Percentiles rank a stretch among this genome's conserved stretches.
Conservation (phyloP, 2,113 vertebrate genomes). For the Tetrax tetrax region DNA sequence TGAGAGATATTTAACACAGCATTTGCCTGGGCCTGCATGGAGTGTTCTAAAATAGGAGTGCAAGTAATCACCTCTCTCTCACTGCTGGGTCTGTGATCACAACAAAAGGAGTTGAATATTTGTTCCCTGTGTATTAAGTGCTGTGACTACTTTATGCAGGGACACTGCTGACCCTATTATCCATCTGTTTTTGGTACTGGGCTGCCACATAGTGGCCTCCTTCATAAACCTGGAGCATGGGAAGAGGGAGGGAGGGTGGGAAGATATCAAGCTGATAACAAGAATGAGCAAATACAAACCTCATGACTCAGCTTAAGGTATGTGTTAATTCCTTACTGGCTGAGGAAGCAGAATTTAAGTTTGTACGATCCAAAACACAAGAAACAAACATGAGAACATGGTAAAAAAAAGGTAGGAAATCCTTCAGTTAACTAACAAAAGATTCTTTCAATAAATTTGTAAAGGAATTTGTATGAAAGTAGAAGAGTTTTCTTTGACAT, state of each 20-base stretch:
- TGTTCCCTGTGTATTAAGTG: neutral
- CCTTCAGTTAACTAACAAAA: neutral
- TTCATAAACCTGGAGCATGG: neutral
- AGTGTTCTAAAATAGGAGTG: neutral
- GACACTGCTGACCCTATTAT: neutral
- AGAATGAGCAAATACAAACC: neutral
- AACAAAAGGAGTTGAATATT: neutral
- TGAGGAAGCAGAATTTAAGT: neutral
- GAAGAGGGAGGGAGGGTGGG: neutral
- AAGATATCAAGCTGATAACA: neutral
- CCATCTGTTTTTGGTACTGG: slow-evolving; percentile 11
- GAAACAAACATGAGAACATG: neutral
- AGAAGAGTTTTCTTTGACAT: neutral
- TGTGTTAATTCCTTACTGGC: neutral
- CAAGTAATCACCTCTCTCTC: neutral
- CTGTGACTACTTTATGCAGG: neutral
- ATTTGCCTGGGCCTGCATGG: neutral
- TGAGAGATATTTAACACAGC: neutral
- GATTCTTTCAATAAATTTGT: neutral
- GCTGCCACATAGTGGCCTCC: slow-evolving; percentile 44
- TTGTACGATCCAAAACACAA: neutral
- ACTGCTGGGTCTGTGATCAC: neutral
- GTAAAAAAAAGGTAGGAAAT: neutral
- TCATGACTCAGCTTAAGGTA: neutral
- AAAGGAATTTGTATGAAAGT: neutral